Base-by-base conservation (phyloP, 2,113 vertebrate species). In the Tetraodon nigroviridis region DNA sequence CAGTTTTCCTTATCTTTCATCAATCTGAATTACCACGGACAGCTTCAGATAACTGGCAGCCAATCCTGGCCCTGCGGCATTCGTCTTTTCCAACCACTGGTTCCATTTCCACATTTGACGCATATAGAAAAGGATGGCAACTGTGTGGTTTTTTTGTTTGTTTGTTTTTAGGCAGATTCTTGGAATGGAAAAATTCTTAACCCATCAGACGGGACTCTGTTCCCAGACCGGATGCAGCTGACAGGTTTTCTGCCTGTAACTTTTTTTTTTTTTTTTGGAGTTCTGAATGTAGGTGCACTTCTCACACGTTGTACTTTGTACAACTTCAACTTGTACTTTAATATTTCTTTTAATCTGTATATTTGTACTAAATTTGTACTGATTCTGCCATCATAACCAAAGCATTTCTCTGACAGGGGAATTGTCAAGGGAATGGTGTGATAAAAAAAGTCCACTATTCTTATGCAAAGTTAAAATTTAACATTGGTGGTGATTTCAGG, bases 21-120 rank as follows among this genome's bases (percentile, higher is more conserved):
- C 78, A 80, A 83, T 86, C 75, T 79, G 78, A 83, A 83, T 86
- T 82, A 84, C 73, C 61, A 64, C 58, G 56, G 78, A 81, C 78
- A 73, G 74, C 20, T 20, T 60, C 71, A 63, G 80, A 79, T 80
- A 83, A 74, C 63, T 61, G 57, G 61, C 63, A 71, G 73, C 51
- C 73, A 81, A 81, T 74, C 81, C 67, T 40, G 44, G 56, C 76
- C 68, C 45, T n/a, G 44, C 6, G 1, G 63, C 42, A 0, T 17
- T 16, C 21, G 29, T 16, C 7, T 5, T 44, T 51, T 62, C 47
- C 22, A 18, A 16, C 64, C 48, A 42, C 54, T 24, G 22, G 59
- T 80, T 78, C 68, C 55, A 70, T 79, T 82, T 75, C 60, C 58
- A 71, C 67, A 61, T 40, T 67, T 61, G 54, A 40, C 5, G 41